phyloP scores from a whole-genome alignment of 2,888 invertebrate species.

The Baccha elongata region DNA sequence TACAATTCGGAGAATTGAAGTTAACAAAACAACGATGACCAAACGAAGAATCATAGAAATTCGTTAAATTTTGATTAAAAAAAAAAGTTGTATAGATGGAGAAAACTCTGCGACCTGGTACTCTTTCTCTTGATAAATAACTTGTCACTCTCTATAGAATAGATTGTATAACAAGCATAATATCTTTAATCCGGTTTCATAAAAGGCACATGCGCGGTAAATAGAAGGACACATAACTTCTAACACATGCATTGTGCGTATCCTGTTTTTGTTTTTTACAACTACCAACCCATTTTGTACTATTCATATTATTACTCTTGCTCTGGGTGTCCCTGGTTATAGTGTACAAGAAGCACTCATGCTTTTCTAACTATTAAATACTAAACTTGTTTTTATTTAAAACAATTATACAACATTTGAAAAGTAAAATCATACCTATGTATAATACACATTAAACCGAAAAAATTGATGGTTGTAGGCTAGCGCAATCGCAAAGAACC shows the following conservation, averaged over 20 bases:
- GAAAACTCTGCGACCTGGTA: constrained; percentile 6
- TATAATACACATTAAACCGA: no score
- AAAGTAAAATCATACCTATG: no score
- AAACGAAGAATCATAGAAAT: constrained; percentile 21
- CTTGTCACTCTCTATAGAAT: not conserved
- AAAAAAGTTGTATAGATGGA: constrained; percentile 20
- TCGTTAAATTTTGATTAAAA: constrained; percentile 35
- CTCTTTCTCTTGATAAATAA: constrained; percentile 27
- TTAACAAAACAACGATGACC: constrained; percentile 19
- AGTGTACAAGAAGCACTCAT: no score
- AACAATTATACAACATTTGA: no score
- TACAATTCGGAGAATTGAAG: constrained; percentile 21
- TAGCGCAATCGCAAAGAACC: not conserved
- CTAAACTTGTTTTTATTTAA: no score
- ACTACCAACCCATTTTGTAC: no score
- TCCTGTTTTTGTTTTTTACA: no score
- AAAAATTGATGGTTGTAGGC: not conserved
- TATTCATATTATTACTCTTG: no score
- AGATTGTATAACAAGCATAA: constrained; percentile 10
- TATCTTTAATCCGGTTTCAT: constrained; percentile 40
- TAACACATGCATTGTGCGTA: no score
- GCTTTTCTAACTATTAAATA: no score
- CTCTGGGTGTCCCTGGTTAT: no score
- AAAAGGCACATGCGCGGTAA: constrained; percentile 18
- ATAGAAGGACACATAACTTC: no score